These are phyloP conservation scores for Pyrrhosoma nymphula DNA, from an alignment of 2,888 invertebrate genomes.

Conservation along the genomic window DNA sequence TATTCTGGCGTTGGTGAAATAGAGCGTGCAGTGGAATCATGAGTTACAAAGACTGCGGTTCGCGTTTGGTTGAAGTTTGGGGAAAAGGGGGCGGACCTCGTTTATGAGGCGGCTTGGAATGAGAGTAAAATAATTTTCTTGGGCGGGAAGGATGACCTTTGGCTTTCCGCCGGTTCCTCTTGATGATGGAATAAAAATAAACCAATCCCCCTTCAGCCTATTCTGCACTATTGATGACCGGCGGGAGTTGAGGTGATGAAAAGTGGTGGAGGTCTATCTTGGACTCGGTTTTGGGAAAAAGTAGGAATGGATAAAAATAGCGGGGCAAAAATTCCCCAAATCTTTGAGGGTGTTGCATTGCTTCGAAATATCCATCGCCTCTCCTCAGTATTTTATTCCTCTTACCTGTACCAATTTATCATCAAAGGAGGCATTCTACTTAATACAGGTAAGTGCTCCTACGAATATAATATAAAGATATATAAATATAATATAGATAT, in stretches of 20 bases:
- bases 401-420: neutral
- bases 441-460: neutral
- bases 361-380: neutral
- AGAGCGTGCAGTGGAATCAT: neutral
- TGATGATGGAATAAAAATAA: neutral
- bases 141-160: conserved; percentile 2
- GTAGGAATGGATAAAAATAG: neutral
- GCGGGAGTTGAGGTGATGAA: neutral
- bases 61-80: neutral
- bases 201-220: neutral
- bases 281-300: neutral
- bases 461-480: no score
- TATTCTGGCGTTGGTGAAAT: neutral
- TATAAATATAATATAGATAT: no score
- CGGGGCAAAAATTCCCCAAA: neutral
- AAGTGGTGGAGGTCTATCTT: neutral
- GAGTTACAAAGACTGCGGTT: neutral
- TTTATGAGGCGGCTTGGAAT: neutral
- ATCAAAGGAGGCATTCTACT: neutral
- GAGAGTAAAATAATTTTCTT: neutral
- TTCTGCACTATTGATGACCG: neutral
- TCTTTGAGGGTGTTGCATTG: neutral
- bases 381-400: neutral
- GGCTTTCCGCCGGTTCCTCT: neutral
- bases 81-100: neutral